Percentiles rank a stretch among this genome's conserved stretches.
Evolutionary conservation across 2,888 invertebrate genomes (phyloP).

Genomic region (Metacarcinus magister): DNA sequence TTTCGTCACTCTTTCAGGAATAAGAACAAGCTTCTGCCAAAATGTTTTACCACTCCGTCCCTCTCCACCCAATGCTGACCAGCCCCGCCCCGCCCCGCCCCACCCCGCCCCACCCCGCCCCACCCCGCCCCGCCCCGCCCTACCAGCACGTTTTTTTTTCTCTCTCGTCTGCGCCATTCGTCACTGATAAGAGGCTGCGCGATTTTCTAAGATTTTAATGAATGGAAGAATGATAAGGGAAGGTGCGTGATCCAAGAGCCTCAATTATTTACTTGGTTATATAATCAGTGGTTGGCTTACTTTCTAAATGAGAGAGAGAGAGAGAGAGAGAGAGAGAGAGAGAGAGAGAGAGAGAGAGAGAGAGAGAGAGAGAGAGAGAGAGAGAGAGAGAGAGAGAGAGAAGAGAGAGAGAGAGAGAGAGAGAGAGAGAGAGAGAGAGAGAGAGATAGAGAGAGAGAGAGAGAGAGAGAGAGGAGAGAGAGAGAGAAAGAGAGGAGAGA

Average conservation of each 20-base stretch:
- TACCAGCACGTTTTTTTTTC: background rate
- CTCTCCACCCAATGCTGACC: background rate
- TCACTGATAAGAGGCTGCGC: background rate
- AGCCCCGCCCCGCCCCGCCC: background rate
- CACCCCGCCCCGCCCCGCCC: background rate
- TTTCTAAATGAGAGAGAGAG: background rate
- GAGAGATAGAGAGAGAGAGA: too few relatives aligned
- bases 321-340: slow-evolving; percentile 26
- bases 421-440: too few relatives aligned
- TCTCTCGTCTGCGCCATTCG: background rate
- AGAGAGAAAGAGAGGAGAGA: too few relatives aligned
- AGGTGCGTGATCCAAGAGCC: background rate
- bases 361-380: slow-evolving; percentile 26
- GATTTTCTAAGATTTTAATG: background rate
- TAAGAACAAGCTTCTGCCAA: background rate
- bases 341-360: slow-evolving; percentile 26
- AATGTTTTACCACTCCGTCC: background rate
- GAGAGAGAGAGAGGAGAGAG: too few relatives aligned
- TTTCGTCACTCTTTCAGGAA: background rate
- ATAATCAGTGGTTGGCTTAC: background rate
- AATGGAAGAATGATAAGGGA: slow-evolving; percentile 26
- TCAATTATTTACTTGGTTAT: slow-evolving; percentile 15
- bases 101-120: too few relatives aligned
- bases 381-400: slow-evolving; percentile 26
- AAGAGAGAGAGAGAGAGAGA: slow-evolving; percentile 26